Percentiles rank a stretch among this genome's conserved stretches.
phyloP scores from a whole-genome alignment of 2,113 vertebrate genomes.

The Chionomys nivalis region DNA sequence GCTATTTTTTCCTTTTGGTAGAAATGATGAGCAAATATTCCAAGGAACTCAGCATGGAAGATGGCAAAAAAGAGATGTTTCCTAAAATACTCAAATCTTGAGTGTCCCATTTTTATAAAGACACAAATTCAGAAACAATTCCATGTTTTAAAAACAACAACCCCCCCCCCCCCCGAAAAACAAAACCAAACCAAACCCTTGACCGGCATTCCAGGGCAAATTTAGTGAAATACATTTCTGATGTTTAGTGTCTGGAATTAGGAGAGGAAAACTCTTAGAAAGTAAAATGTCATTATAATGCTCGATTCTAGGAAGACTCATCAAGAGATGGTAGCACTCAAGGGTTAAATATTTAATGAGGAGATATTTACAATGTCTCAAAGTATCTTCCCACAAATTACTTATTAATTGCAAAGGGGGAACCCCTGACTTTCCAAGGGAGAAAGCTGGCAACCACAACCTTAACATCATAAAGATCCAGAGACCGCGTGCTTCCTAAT shows the following conservation, averaged over 20 bases:
- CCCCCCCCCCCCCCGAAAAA: not conserved
- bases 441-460: not conserved
- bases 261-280: slow-evolving; percentile 44
- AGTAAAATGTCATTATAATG: slow-evolving; percentile 44
- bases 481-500: not conserved
- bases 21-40: slow-evolving; percentile 61
- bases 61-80: not conserved
- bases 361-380: slow-evolving; percentile 42
- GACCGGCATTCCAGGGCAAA: slow-evolving; percentile 20
- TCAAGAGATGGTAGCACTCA: slow-evolving; percentile 10
- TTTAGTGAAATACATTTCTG: slow-evolving; percentile 56
- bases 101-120: slow-evolving; percentile 24
- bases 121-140: slow-evolving; percentile 29
- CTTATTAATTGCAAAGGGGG: slow-evolving; percentile 33
- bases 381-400: slow-evolving; percentile 35
- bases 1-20: slow-evolving; percentile 69
- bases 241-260: slow-evolving; percentile 50
- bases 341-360: slow-evolving; percentile 51
- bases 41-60: slow-evolving; percentile 59
- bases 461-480: not conserved
- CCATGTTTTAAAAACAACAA: not conserved
- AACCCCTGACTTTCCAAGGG: not conserved
- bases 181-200: slow-evolving; percentile 7
- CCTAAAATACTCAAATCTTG: slow-evolving; percentile 55
- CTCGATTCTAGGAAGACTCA: slow-evolving; percentile 42